A percentile compares a stretch with the other conserved stretches of the same genome.
phyloP scores from a whole-genome alignment of 2,888 invertebrate species.

The Epsilonema sp. region DNA sequence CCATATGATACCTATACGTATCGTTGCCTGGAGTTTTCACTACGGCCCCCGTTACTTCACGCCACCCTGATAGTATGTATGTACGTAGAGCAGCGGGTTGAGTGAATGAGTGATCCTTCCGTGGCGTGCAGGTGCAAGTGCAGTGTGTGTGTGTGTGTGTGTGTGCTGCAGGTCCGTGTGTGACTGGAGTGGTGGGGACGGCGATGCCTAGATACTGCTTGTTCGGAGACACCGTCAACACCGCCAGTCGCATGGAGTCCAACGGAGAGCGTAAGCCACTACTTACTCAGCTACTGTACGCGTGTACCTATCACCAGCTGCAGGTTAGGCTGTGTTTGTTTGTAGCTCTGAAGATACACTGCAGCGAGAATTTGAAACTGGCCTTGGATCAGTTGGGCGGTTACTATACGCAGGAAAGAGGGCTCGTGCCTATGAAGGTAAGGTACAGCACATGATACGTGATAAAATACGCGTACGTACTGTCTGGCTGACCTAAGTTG shows the following conservation, averaged over 20 bases:
- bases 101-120: no score
- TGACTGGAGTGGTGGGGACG: conserved; percentile 32
- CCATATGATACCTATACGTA: no score
- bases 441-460: no score
- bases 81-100: no score
- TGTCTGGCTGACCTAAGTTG: no score
- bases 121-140: no score
- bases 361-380: conserved; percentile 17
- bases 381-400: conserved; percentile 15
- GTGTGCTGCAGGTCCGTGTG: conserved; percentile 27
- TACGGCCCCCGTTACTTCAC: no score
- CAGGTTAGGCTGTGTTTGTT: no score
- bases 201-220: conserved; percentile 32
- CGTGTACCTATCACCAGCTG: background rate
- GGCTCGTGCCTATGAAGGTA: conserved; percentile 20
- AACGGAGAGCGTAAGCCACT: conserved; percentile 55
- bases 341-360: conserved; percentile 23
- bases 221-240: conserved; percentile 34
- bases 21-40: no score
- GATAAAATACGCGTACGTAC: no score
- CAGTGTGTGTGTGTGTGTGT: no score
- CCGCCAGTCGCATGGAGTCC: conserved; percentile 40
- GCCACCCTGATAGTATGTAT: no score
- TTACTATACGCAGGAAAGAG: conserved; percentile 22
- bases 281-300: background rate